phyloP scores from a whole-genome alignment of 2,113 vertebrate genomes.

The Silurus asotus region DNA sequence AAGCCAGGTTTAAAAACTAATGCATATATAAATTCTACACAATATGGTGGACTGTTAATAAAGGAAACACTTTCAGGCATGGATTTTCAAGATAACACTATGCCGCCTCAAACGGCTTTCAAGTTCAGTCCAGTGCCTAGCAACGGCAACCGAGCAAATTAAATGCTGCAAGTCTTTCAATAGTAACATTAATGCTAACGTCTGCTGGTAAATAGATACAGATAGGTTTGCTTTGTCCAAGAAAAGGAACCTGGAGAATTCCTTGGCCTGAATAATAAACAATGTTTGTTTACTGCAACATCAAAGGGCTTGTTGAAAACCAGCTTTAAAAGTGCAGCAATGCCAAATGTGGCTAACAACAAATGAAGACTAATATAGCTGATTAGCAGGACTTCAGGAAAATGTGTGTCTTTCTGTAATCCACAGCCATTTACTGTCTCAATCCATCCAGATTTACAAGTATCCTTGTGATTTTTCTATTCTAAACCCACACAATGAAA shows the following conservation, averaged over 20 bases:
- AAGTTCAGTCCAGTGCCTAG: not conserved
- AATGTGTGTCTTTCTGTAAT: not conserved
- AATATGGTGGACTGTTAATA: not conserved
- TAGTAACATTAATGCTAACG: not conserved
- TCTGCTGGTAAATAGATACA: not conserved
- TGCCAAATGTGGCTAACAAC: not conserved
- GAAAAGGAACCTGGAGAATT: not conserved
- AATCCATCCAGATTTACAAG: not conserved
- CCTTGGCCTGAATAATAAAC: not conserved
- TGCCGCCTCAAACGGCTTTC: not conserved
- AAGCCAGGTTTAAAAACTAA: not conserved
- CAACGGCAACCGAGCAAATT: not conserved
- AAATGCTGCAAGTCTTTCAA: not conserved
- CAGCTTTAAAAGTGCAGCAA: not conserved
- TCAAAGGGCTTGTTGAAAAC: not conserved
- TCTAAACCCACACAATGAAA: not conserved
- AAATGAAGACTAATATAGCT: not conserved
- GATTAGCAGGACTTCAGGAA: not conserved
- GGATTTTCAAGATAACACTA: not conserved
- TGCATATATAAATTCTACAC: not conserved
- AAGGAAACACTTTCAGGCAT: not conserved
- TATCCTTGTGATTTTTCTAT: not conserved
- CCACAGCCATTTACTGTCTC: not conserved
- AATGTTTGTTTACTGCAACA: not conserved
- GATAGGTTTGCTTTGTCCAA: not conserved